Conservation (phyloP, 2,113 vertebrate species). For the Fulica atra region DNA sequence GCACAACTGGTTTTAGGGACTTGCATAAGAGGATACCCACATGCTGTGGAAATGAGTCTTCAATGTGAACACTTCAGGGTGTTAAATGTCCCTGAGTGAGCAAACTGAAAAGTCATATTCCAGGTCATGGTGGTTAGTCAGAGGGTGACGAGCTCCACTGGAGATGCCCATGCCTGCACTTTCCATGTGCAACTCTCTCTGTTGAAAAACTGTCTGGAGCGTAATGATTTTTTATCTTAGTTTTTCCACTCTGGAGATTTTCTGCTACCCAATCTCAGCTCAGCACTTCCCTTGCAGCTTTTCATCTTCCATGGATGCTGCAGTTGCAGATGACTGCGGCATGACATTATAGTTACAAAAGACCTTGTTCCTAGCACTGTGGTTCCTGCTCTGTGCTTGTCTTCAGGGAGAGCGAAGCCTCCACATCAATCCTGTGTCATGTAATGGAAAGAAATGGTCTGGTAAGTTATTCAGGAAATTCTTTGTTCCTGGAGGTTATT, state of each 20-base stretch:
- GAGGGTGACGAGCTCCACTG: background rate
- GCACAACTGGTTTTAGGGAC: background rate
- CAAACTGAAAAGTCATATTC: accelerated
- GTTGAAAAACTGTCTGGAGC: background rate
- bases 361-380: background rate
- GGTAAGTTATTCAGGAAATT: background rate
- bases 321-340: background rate
- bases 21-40: accelerated
- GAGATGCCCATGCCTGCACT: background rate
- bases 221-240: background rate
- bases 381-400: background rate
- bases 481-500: background rate
- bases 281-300: background rate
- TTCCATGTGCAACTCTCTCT: background rate
- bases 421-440: accelerated
- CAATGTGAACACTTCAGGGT: accelerated
- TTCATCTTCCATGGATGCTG: background rate
- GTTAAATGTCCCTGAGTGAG: background rate
- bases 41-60: background rate
- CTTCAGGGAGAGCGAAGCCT: background rate
- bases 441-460: background rate
- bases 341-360: background rate
- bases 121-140: background rate
- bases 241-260: background rate
- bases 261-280: background rate